These are phyloP conservation scores for Thysanoteuthis rhombus DNA, from an alignment of 2,888 invertebrate genomes.

Conservation along the genomic window DNA sequence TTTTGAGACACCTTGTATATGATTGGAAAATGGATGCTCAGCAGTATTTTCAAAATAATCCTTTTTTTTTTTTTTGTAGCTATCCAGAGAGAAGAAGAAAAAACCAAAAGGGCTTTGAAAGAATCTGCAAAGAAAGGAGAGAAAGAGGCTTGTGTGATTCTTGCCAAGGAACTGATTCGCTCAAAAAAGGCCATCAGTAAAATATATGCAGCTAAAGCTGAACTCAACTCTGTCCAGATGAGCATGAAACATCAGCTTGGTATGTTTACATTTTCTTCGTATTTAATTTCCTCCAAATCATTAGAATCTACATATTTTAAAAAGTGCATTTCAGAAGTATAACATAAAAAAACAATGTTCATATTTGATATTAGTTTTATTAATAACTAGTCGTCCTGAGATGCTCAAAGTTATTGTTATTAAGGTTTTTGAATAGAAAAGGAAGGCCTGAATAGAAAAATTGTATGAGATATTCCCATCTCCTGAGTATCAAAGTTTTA, in stretches of 20 bases:
- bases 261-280: conserved; percentile 67
- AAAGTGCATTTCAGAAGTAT: too few relatives aligned
- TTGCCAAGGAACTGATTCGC: conserved; percentile 91
- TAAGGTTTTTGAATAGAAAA: too few relatives aligned
- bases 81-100: conserved; percentile 96
- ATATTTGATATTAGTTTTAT: too few relatives aligned
- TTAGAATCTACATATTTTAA: not conserved
- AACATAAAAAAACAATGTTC: too few relatives aligned
- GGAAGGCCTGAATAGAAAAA: too few relatives aligned
- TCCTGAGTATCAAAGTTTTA: too few relatives aligned
- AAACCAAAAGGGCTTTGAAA: conserved; percentile 91
- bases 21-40: too few relatives aligned
- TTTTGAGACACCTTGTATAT: too few relatives aligned
- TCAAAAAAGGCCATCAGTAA: conserved; percentile 86
- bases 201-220: conserved; percentile 95
- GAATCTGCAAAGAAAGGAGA: conserved; percentile 95
- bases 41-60: too few relatives aligned
- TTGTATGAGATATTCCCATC: too few relatives aligned
- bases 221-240: conserved; percentile 93
- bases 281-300: not conserved
- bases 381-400: too few relatives aligned
- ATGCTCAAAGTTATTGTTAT: too few relatives aligned
- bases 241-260: conserved; percentile 98
- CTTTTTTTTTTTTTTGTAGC: conserved; percentile 71
- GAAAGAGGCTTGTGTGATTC: conserved; percentile 89